These are phyloP conservation scores for Eupleurogrammus muticus DNA, from an alignment of 2,797 vertebrate genomes.

Conservation along the genomic window DNA sequence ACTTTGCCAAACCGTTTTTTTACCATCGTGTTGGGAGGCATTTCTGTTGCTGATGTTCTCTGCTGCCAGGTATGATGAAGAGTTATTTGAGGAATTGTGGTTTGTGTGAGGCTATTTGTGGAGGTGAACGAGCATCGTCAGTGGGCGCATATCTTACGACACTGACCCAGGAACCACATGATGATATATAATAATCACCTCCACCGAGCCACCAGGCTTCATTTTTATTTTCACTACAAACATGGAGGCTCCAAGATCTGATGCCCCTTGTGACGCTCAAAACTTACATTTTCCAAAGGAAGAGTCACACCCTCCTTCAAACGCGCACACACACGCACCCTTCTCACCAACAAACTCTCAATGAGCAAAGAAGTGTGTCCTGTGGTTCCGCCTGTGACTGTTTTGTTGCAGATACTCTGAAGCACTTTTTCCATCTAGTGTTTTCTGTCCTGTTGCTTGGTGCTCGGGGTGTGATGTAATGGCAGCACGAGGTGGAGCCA, in stretches of 20 bases:
- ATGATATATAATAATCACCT: neutral
- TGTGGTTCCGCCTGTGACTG: conserved; percentile 16
- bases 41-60: conserved; percentile 1
- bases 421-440: conserved; percentile 67
- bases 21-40: neutral
- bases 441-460: conserved; percentile 70
- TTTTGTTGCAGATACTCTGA: conserved; percentile 32
- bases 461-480: conserved; percentile 67
- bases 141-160: neutral
- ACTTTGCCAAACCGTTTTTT: conserved; percentile 20
- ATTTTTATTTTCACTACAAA: neutral
- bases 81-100: neutral
- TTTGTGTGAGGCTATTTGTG: neutral
- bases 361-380: conserved; percentile 3
- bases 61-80: neutral
- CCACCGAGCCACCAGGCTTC: neutral
- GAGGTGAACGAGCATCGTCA: neutral
- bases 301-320: conserved; percentile 8
- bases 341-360: neutral
- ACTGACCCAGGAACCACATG: conserved; percentile 14
- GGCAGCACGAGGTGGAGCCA: conserved; percentile 58
- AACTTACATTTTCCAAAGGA: neutral
- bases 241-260: neutral
- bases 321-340: neutral
- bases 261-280: neutral